These are phyloP conservation scores for Grus americana DNA, from an alignment of 2,113 vertebrate genomes.

Conservation along the genomic window DNA sequence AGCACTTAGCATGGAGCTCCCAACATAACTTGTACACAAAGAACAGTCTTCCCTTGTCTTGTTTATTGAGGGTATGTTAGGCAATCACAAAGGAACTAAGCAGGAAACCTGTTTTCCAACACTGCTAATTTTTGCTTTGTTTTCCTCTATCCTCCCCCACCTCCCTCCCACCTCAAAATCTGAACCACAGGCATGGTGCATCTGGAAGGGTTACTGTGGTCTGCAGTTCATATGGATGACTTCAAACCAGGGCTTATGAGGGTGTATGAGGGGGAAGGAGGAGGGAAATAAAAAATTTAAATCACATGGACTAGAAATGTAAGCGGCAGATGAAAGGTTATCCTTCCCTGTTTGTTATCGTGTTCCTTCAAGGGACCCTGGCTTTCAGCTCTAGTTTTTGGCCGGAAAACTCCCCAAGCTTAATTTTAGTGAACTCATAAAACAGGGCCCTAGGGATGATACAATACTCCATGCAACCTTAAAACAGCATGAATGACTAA, in stretches of 20 bases:
- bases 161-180: neutral
- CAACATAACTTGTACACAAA: neutral
- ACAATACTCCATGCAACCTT: neutral
- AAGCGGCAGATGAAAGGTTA: constrained; percentile 32
- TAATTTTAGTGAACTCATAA: constrained; percentile 45
- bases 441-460: constrained; percentile 27
- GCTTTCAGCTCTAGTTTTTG: constrained; percentile 21
- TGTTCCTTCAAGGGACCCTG: constrained; percentile 14
- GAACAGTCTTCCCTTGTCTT: neutral
- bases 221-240: neutral
- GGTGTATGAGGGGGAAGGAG: neutral
- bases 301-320: neutral
- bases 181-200: neutral
- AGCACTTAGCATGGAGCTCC: neutral
- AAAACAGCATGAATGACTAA: constrained; percentile 7
- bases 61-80: neutral
- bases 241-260: neutral
- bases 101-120: neutral
- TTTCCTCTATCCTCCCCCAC: neutral
- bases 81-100: neutral
- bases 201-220: neutral
- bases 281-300: neutral
- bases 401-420: neutral
- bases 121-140: neutral
- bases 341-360: neutral